Conservation (phyloP, 2,797 vertebrate genomes). For the Lacerta viridis region DNA sequence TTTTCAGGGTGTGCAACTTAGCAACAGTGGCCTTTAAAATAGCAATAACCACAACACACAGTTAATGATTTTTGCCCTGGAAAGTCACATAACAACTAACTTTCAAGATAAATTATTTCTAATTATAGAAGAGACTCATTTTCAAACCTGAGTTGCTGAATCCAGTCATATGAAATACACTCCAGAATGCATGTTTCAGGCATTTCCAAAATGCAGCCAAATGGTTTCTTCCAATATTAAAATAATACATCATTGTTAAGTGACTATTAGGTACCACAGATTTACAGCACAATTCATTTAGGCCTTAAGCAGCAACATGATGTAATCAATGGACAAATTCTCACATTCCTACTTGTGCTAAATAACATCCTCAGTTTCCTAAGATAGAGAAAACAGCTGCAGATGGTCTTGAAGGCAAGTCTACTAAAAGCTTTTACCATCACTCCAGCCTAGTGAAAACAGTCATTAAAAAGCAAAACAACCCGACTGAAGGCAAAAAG, state of each 20-base stretch:
- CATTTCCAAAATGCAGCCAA: background rate
- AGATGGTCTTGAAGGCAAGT: background rate
- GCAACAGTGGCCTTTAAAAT: background rate
- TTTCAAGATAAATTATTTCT: background rate
- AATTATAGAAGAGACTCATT: background rate
- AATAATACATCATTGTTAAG: background rate
- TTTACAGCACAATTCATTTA: conserved; percentile 12
- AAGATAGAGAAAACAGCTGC: conserved; percentile 8
- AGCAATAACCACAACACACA: background rate
- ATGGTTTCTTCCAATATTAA: background rate
- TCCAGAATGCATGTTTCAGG: background rate
- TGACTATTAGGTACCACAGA: background rate
- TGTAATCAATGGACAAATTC: background rate
- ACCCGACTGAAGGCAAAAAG: background rate
- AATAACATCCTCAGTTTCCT: conserved; percentile 3
- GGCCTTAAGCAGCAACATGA: background rate
- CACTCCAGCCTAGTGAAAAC: conserved; percentile 32
- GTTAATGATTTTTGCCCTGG: background rate
- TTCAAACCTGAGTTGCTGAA: background rate
- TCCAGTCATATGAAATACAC: background rate
- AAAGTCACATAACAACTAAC: background rate
- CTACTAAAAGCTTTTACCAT: conserved; percentile 26
- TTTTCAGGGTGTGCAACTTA: background rate
- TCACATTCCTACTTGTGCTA: background rate
- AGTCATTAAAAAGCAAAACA: conserved; percentile 33